Evolutionary conservation across 2,888 invertebrate genomes (phyloP), one percentile per base, ranked within the genome.

Genomic region (Cosmia pyralina): DNA sequence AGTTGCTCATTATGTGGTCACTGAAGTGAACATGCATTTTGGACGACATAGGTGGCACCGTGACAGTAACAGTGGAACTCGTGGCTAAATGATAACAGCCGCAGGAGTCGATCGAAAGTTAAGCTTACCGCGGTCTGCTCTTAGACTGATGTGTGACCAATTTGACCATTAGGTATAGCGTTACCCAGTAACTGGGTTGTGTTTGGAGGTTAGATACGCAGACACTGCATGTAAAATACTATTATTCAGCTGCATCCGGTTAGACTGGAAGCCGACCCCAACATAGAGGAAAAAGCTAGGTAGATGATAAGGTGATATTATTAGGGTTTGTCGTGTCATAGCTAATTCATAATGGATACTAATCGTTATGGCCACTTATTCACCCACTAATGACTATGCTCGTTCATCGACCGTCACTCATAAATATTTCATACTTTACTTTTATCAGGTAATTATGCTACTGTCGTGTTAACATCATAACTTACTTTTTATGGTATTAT

Each of bases 341-440:
- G 44, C 15, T 46, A 62, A 67, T 62, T 67, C 44, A 62, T 28
- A 34, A 67, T 34, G 34, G 28, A 60, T n/a, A 38, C 50, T 64
- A 58, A 57, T 28, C 44, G 15, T 46, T 5, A 15, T 46, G 46
- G 44, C 17, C 13, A 34, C 44, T 17, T n/a, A 41, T 17, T 2
- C 44, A 10, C 10, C n/a, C 15, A 46, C n/a, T 44, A 67, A 46
- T 67, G 62, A 7, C 8, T 17, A 28, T 11, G 17, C 13, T 64
- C 48, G 46, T 38, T 38, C 41, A 66, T 66, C 50, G 50, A 50
- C 28, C 41, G 15, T 19, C 10, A 19, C 50, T 52, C 50, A 50
- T 50, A 28, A 28, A 67, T 69, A 50, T 50, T 68, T 28, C 19
- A 41, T 28, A 50, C 10, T 19, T 28, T 48, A 19, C 6, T 19